phyloP scores from a whole-genome alignment of 64 coral and sea anemone genomes.

The Anthopleura sola region DNA sequence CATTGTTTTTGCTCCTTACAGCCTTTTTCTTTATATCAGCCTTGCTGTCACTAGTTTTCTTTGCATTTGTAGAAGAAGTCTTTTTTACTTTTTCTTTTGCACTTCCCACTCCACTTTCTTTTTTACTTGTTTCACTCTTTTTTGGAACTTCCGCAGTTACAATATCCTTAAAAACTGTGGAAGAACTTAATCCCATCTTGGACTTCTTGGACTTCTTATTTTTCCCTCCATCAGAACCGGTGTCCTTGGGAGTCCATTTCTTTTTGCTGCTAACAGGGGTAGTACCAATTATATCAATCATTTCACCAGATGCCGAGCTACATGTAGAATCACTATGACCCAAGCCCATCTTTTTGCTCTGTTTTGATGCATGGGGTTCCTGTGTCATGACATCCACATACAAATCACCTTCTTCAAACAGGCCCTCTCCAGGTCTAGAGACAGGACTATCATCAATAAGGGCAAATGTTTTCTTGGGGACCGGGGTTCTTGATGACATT shows the following conservation, averaged over 20 bases:
- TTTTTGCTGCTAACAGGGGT: background rate
- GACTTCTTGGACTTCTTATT: background rate
- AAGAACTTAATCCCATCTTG: background rate
- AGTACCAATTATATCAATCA: background rate
- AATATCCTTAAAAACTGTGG: background rate
- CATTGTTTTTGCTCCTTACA: slow-evolving; percentile 2
- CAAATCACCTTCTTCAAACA: background rate
- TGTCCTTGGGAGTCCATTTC: background rate
- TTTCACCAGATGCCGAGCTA: background rate
- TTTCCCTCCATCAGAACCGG: background rate
- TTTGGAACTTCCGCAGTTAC: background rate
- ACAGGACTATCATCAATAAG: slow-evolving; percentile 26
- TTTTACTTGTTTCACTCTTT: background rate
- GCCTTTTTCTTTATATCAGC: background rate
- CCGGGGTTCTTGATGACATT: slow-evolving; percentile 44
- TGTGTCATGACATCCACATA: background rate
- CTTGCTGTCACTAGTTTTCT: background rate
- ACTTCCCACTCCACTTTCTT: background rate
- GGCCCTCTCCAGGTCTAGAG: background rate
- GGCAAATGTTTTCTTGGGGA: slow-evolving; percentile 51
- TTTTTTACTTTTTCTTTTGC: background rate
- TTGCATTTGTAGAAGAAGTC: background rate
- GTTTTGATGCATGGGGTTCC: background rate
- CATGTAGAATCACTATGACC: background rate
- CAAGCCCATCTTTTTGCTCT: background rate